Conservation (phyloP, 2,113 vertebrate species). For the Centropus bengalensis region DNA sequence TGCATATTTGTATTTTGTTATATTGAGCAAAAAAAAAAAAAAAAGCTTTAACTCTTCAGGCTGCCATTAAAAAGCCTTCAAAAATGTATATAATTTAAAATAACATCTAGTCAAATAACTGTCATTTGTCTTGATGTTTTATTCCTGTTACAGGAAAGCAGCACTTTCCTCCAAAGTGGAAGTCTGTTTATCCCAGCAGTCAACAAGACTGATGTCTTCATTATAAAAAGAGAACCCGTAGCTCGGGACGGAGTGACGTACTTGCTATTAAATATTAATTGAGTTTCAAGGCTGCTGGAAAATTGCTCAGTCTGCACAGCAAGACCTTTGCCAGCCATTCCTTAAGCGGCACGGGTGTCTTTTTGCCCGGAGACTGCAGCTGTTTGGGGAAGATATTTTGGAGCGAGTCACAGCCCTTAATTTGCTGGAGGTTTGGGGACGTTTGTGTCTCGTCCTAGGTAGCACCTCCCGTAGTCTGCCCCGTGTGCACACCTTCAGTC, state of each 20-base stretch:
- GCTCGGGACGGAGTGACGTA: neutral
- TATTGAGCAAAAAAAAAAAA: neutral
- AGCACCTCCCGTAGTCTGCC: neutral
- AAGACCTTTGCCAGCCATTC: neutral
- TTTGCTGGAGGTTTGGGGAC: neutral
- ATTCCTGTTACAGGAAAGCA: neutral
- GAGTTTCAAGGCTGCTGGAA: conserved; percentile 14
- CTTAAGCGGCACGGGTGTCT: neutral
- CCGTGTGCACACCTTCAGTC: conserved; percentile 27
- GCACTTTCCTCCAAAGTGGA: neutral
- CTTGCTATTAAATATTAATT: neutral
- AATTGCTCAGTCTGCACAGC: neutral
- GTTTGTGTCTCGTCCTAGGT: neutral
- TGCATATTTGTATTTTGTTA: fast-evolving
- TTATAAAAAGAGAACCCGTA: neutral
- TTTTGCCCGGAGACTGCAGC: neutral
- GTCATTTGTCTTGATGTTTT: neutral
- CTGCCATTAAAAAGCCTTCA: neutral
- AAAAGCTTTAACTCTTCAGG: neutral
- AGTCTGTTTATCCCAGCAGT: neutral
- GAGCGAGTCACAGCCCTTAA: neutral
- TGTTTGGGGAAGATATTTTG: neutral
- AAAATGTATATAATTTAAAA: neutral
- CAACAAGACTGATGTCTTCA: neutral
- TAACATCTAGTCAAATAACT: neutral